Evolutionary conservation across 2,113 vertebrate species (phyloP).

Genomic region (Chaetodon auriga): DNA sequence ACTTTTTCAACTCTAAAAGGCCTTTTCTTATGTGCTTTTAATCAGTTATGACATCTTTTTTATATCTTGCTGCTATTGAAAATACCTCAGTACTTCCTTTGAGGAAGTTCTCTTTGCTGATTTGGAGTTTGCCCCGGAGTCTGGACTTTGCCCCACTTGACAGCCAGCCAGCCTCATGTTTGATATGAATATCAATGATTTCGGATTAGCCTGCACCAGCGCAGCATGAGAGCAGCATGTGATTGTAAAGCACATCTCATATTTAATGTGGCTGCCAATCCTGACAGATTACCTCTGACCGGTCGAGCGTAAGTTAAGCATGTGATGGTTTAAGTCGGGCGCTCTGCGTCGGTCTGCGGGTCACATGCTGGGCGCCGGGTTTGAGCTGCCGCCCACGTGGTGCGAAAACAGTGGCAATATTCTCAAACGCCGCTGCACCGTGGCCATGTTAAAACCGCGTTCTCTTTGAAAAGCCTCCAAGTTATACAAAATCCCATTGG

Average conservation of each 20-base stretch:
- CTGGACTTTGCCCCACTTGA: neutral
- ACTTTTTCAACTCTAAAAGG: neutral
- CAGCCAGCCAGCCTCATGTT: conserved; percentile 8
- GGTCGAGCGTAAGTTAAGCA: conserved; percentile 48
- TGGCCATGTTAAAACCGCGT: conserved; percentile 5
- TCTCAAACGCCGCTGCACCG: conserved; percentile 18
- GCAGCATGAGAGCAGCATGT: conserved; percentile 46
- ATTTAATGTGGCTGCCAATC: conserved; percentile 68
- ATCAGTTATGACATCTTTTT: neutral
- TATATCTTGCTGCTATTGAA: neutral
- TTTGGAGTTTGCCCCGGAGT: neutral
- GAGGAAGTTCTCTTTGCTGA: neutral
- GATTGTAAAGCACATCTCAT: conserved; percentile 50
- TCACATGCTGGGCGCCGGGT: conserved; percentile 53
- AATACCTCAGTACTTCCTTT: neutral
- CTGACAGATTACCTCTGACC: conserved; percentile 49
- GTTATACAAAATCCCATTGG: conserved; percentile 38
- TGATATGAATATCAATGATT: conserved; percentile 45
- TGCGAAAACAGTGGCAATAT: conserved; percentile 3
- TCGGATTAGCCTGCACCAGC: conserved; percentile 40
- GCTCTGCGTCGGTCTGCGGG: conserved; percentile 2
- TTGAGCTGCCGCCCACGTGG: conserved; percentile 34
- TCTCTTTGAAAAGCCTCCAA: conserved; percentile 52
- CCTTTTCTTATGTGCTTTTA: neutral
- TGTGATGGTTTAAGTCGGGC: conserved; percentile 59